These are phyloP conservation scores for Porites cylindrica DNA, from an alignment of 92 coral and sea anemone genomes.

Conservation along the genomic window DNA sequence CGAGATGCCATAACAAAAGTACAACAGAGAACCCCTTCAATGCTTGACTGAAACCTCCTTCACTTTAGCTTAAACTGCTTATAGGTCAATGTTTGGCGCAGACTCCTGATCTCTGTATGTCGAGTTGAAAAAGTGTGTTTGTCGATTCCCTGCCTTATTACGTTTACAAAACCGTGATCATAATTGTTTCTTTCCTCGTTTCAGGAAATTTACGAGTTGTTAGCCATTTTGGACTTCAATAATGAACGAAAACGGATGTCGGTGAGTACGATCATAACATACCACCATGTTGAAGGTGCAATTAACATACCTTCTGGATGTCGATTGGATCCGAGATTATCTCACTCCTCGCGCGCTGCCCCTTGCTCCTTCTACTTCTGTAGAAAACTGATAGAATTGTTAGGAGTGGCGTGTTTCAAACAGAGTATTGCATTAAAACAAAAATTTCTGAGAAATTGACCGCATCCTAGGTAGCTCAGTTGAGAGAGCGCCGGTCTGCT, in stretches of 20 bases:
- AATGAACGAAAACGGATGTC: slow-evolving; percentile 98
- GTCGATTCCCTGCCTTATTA: neutral
- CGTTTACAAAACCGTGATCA: neutral
- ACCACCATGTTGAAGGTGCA: neutral
- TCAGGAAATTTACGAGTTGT: slow-evolving; percentile 90
- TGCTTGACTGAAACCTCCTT: too few relatives aligned
- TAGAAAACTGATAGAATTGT: neutral
- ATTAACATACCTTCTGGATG: too few relatives aligned
- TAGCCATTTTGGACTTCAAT: slow-evolving; percentile 95
- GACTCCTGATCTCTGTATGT: too few relatives aligned
- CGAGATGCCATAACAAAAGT: too few relatives aligned
- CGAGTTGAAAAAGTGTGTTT: too few relatives aligned
- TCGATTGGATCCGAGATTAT: neutral
- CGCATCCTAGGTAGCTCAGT: too few relatives aligned
- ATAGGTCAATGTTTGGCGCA: too few relatives aligned
- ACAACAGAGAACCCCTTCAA: too few relatives aligned
- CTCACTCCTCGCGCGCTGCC: neutral
- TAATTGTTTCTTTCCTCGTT: neutral
- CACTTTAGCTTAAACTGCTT: too few relatives aligned
- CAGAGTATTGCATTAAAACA: neutral
- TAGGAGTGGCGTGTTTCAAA: neutral
- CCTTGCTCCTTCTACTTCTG: neutral
- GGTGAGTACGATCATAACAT: slow-evolving; percentile 60
- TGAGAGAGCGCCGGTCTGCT: too few relatives aligned
- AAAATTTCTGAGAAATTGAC: too few relatives aligned